phyloP scores from a whole-genome alignment of 1,140 invertebrate genomes.

The Carcinoscorpius rotundicauda region DNA sequence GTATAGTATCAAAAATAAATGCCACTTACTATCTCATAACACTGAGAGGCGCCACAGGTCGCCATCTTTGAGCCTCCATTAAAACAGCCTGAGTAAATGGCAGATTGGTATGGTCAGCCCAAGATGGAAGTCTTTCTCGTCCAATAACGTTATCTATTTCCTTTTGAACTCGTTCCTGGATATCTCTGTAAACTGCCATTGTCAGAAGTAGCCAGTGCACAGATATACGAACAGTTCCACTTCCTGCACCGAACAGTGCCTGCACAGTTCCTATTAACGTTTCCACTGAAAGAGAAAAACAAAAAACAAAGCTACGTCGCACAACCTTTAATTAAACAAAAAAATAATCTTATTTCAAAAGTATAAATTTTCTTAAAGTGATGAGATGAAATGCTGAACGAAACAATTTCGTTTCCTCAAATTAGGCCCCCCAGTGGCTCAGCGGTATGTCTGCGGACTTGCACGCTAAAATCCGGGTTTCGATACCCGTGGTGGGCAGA shows the following conservation, averaged over 20 bases:
- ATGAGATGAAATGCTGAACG: too few species aligned
- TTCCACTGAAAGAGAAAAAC: neutral
- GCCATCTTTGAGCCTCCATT: slow-evolving; percentile 13
- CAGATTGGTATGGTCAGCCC: slow-evolving; percentile 17
- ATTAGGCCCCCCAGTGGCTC: too few species aligned
- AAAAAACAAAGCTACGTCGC: neutral
- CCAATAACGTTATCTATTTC: slow-evolving; percentile 30
- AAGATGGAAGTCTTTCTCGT: slow-evolving; percentile 19
- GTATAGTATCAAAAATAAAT: too few species aligned
- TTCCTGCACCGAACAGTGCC: slow-evolving; percentile 12
- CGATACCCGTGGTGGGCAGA: too few species aligned
- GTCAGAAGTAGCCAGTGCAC: neutral
- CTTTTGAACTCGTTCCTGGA: slow-evolving; percentile 27
- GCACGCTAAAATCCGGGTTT: too few species aligned
- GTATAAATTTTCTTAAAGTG: too few species aligned
- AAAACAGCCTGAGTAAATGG: slow-evolving; percentile 22
- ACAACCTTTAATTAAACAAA: too few species aligned
- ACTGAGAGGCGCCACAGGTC: slow-evolving; percentile 21
- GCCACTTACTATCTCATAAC: slow-evolving; percentile 13
- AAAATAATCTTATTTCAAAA: too few species aligned
- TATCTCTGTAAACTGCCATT: slow-evolving; percentile 4
- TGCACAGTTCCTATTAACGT: slow-evolving; percentile 3
- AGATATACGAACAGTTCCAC: slow-evolving; percentile 1
- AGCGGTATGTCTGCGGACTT: too few species aligned
- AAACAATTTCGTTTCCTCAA: too few species aligned